Base-by-base conservation (phyloP, 2,113 vertebrate species). In the sheep (Ovis aries) region DNA sequence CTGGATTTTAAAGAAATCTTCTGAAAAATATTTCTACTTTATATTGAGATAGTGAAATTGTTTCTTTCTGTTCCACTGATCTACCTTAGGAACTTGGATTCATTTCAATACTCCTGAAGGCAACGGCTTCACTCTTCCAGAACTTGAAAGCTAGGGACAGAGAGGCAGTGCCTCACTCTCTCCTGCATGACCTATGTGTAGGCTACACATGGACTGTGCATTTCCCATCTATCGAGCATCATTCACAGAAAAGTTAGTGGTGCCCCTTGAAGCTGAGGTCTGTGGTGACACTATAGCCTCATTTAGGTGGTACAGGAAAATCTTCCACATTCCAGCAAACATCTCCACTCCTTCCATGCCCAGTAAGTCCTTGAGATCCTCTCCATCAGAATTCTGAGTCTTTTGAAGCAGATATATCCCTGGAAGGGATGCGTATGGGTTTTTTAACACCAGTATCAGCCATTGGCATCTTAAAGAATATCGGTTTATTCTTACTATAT, bases 21-120 rank as follows among this genome's bases (percentile, higher is more conserved):
- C 27, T 95, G 43, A 95, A 93, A 67, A 53, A 74, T 50, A 90
- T 52, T 78, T 80, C n/a, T 67, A n/a, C 27, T 94, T 87, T 87
- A 93, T 71, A 29, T 6, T 3, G 9, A 84, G 3, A 15, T 19
- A 60, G 88, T 82, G 60, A 27, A 83, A 40, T 50, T 29, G 1
- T 62, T 48, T 13, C 3, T 21, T 13, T 93, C 1, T 15, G 52
- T 71, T 80, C 12, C 21, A 48, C 31, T 53, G 53, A n/a, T 67
- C 48, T 67, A 91, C 9, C 50, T 64, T 52, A 48, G 3, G 29
- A 5, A 64, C 27, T 57, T 62, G 15, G 86, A 36, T 50, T 82
- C 57, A 45, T 90, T 43, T 84, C 74, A 52, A 2, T 52, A 80
- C 48, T 87, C 80, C 52, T 88, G 21, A 50, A 96, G 12, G 27